A percentile compares a stretch with the other conserved stretches of the same genome.
Conservation (phyloP, 1,140 invertebrate species). For the Drosophila neocordata region DNA sequence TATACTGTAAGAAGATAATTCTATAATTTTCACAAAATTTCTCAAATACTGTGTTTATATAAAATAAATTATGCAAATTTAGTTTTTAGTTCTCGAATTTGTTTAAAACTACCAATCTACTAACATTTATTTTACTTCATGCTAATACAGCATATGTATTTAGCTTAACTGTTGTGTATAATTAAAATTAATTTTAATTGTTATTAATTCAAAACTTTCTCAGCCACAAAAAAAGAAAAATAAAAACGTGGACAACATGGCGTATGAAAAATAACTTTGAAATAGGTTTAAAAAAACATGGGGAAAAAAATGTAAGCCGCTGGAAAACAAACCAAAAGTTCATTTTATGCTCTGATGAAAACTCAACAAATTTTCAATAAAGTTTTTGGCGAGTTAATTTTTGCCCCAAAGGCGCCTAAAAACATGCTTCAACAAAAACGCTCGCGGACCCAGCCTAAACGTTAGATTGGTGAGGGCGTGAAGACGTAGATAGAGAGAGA, state of each 20-base stretch:
- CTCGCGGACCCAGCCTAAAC: slow-evolving; percentile 43
- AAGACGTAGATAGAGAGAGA: background rate
- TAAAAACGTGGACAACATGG: background rate
- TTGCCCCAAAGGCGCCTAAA: slow-evolving; percentile 46
- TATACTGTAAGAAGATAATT: too few relatives aligned
- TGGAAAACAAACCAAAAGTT: background rate
- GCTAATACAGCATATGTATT: too few relatives aligned
- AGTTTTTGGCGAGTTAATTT: slow-evolving; percentile 30
- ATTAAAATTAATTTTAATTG: background rate
- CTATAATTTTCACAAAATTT: too few relatives aligned
- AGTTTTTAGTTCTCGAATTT: too few relatives aligned
- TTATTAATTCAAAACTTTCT: slow-evolving; percentile 2
- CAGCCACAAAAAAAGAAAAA: background rate
- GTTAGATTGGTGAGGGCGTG: slow-evolving; percentile 7
- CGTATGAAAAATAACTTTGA: slow-evolving; percentile 3
- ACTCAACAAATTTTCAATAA: slow-evolving; percentile 11
- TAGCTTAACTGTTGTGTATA: background rate
- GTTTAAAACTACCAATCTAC: too few relatives aligned
- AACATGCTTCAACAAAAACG: slow-evolving; percentile 44
- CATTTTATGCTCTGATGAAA: slow-evolving; percentile 9
- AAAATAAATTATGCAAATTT: too few relatives aligned
- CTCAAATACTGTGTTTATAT: too few relatives aligned
- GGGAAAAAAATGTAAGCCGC: background rate
- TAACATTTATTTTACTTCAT: too few relatives aligned
- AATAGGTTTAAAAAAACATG: slow-evolving; percentile 4